Evolutionary conservation across 2,113 vertebrate genomes (phyloP), one percentile per base, ranked within the genome.

Genomic region (Dipodomys merriami): DNA sequence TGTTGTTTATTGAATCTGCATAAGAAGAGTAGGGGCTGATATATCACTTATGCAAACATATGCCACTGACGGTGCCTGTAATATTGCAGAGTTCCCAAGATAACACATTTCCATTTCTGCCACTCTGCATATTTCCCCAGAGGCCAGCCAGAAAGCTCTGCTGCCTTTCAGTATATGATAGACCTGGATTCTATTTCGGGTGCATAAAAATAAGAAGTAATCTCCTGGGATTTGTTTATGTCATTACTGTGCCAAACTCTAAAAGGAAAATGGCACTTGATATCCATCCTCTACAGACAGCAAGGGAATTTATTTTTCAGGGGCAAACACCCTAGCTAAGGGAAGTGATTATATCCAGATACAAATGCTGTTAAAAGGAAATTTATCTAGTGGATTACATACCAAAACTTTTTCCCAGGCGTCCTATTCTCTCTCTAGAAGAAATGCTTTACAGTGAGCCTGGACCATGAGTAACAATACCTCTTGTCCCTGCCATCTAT

Each of bases 91-190:
- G 57, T 84, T 94, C 92, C 88, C 65, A 69, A 88, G 90, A 78
- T 95, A 93, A 88, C 57, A n/a, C 64, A 88, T 95, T 95, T 96
- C 93, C 94, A 91, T 96, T 95, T 95, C 93, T 96, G 81, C 90
- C 80, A 95, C 95, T 96, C 80, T 93, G 87, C 67, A 93, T 97
- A 96, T 95, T 97, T 96, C 97, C 94, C 96, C 74, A 72, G 92
- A 72, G 97, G 69, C 82, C 72, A 92, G 69, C 83, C 12, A 19
- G 44, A 95, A 83, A 90, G 82, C 86, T 90, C 33, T 84, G 90
- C 90, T 91, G 88, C 81, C 94, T 96, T 88, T 93, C 62, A 12
- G 91, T 91, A 67, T 91, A 89, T 90, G 90, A 95, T 92, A 95
- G 86, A 91, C 83, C 88, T 93, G 92, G 64, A 92, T 95, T 97